Evolutionary conservation across 2,888 invertebrate genomes (phyloP).

Genomic region (Galerucella pusilla): DNA sequence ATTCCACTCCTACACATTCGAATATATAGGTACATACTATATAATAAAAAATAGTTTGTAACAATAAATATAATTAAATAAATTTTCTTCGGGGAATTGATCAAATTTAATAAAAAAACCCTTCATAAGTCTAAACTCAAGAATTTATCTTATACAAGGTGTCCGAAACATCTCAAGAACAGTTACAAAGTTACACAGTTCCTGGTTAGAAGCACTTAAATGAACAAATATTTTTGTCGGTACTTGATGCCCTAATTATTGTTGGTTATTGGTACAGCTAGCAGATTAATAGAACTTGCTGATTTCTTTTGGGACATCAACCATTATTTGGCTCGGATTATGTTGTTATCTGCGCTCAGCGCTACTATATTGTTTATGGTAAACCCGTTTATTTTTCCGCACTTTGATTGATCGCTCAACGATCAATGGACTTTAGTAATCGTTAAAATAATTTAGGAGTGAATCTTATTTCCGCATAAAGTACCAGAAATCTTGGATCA

Average conservation of each 20-base stretch:
- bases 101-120: no score
- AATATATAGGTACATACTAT: background rate
- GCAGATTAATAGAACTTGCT: background rate
- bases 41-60: background rate
- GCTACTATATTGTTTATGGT: background rate
- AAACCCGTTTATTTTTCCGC: no score
- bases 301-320: background rate
- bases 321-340: background rate
- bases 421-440: no score
- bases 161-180: no score
- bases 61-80: background rate
- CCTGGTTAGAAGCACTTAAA: background rate
- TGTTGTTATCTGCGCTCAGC: background rate
- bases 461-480: no score
- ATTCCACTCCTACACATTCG: background rate
- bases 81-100: background rate
- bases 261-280: background rate
- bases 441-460: no score
- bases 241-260: background rate
- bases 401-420: no score
- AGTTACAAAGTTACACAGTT: no score
- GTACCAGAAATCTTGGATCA: no score
- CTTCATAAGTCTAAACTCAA: no score
- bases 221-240: background rate
- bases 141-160: no score